Evolutionary conservation across 2,113 vertebrate genomes (phyloP).

Genomic region (Syngnathus typhle): DNA sequence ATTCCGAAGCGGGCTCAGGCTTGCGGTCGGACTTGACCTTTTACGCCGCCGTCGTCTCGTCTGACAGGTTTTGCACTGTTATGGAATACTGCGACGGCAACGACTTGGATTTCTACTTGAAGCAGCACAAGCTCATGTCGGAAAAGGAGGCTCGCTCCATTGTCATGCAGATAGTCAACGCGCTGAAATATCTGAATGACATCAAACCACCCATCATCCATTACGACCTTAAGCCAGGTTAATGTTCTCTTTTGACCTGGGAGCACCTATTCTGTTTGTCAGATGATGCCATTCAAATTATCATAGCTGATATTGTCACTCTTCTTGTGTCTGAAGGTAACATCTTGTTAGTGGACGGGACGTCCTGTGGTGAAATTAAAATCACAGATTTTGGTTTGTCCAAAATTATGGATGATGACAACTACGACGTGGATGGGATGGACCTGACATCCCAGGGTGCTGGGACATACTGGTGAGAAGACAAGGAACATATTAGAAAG

Average conservation of each 20-base stretch:
- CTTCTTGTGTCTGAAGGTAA: conserved; percentile 74
- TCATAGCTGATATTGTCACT: neutral
- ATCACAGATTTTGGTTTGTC: conserved; percentile 98
- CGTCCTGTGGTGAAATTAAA: conserved; percentile 98
- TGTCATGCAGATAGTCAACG: conserved; percentile 99
- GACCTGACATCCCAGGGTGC: conserved; percentile 97
- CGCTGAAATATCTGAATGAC: conserved; percentile 98
- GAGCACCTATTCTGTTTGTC: neutral
- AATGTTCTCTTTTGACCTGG: neutral
- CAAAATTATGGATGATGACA: conserved; percentile 99
- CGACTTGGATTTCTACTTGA: conserved; percentile 99
- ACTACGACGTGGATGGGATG: conserved; percentile 98
- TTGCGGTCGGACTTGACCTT: neutral
- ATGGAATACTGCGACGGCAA: conserved; percentile 99
- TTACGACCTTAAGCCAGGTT: conserved; percentile 99
- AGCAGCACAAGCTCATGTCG: conserved; percentile 98
- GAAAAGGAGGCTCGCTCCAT: conserved; percentile 99
- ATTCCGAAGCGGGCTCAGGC: neutral
- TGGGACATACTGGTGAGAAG: conserved; percentile 91
- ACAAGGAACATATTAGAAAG: neutral
- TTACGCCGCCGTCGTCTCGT: neutral
- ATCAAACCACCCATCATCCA: conserved; percentile 99
- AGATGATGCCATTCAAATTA: no score
- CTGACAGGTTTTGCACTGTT: conserved; percentile 93
- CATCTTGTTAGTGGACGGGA: conserved; percentile 96